Evolutionary conservation across 2,888 invertebrate genomes (phyloP), one percentile per base, ranked within the genome.

Genomic region (Fissipunctia ypsillon): DNA sequence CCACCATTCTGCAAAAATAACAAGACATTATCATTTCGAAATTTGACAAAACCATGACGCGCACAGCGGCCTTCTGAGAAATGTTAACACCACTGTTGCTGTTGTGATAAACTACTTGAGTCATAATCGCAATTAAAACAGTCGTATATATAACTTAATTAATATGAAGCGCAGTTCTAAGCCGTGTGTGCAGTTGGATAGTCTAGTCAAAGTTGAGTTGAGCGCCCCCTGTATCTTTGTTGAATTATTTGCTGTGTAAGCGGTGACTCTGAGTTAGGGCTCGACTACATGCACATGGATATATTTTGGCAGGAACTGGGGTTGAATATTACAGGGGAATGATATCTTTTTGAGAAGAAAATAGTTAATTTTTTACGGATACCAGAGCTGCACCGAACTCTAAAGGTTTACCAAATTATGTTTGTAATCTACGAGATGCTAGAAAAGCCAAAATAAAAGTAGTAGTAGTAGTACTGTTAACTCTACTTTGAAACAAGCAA

Each of bases 181-280:
- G 92, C 88, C 90, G 83, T 93, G 88, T 93, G 90, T 92, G 91
- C 91, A 92, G 88, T 89, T 76, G 92, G 91, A 91, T 91, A 93
- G 94, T 93, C 91, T 91, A 93, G 94, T 93, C 91, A 88, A 91
- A 93, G 92, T 91, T 88, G 93, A 93, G 94, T 94, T 94, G 94
- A 94, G 95, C 93, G 93, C 90, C 94, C 90, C 93, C 92, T 94
- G 94, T 94, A 94, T 95, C 95, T 95, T 94, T 94, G 94, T 94
- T 92, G 93, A 94, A 95, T 95, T 95, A 95, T 95, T 95, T 95
- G 94, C 95, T 86, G 91, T 94, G 94, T 93, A 93, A 94, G 94
- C 95, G 91, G 90, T 91, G 92, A 91, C 93, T 93, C 89, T 90
- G 76, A 79, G 54, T 88, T 81, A 91, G 84, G 92, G 82, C 50